These are phyloP conservation scores for Romanogobio albipinnatus DNA, from an alignment of 2,113 vertebrate species.

Conservation along the genomic window DNA sequence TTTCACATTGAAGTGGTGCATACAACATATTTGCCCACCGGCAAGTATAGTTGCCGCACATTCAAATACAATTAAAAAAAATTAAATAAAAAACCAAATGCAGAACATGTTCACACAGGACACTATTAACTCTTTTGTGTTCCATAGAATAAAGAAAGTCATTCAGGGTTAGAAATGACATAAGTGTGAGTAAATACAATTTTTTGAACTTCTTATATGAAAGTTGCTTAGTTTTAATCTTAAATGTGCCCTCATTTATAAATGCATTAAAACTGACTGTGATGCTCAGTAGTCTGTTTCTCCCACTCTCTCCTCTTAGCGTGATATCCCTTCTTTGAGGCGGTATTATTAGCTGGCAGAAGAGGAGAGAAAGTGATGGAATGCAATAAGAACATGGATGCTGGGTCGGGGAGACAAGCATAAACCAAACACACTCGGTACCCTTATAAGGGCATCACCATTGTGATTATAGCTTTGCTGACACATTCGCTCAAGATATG, in stretches of 20 bases:
- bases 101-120: too few relatives aligned
- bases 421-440: conserved; percentile 50
- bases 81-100: too few relatives aligned
- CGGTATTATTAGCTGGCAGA: conserved; percentile 49
- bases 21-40: too few relatives aligned
- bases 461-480: conserved; percentile 57
- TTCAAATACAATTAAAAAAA: too few relatives aligned
- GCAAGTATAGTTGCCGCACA: too few relatives aligned
- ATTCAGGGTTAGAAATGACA: neutral
- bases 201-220: too few relatives aligned
- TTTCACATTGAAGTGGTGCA: too few relatives aligned
- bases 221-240: conserved; percentile 6
- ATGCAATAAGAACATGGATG: conserved; percentile 43
- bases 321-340: conserved; percentile 40
- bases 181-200: neutral
- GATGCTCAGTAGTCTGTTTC: neutral
- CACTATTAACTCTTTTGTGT: too few relatives aligned
- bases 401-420: conserved; percentile 39
- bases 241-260: neutral
- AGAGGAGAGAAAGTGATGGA: conserved; percentile 52
- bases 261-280: neutral
- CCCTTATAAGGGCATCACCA: conserved; percentile 68
- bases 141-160: too few relatives aligned
- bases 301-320: conserved; percentile 48
- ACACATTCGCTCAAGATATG: conserved; percentile 44